phyloP scores from a whole-genome alignment of 1,140 invertebrate species.

The Coenobita brevimanus region DNA sequence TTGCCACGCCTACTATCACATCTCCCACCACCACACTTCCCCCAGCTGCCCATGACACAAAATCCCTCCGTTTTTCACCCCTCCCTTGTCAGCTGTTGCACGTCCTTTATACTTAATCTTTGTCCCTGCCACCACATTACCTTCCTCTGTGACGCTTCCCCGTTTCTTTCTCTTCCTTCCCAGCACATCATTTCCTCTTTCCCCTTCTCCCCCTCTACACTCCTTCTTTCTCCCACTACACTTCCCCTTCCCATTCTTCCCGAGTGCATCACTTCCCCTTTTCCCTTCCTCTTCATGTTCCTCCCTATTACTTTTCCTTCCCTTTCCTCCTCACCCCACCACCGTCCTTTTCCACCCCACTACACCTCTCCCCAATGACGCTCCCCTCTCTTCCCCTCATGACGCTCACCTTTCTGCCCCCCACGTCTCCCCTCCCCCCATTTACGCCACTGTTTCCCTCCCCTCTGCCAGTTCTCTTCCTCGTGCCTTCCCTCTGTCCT shows the following conservation, averaged over 20 bases:
- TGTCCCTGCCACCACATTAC: background rate
- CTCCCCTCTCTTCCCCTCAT: background rate
- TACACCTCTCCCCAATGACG: background rate
- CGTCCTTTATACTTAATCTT: background rate
- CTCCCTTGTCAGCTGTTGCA: too few species aligned
- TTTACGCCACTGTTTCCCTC: background rate
- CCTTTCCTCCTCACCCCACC: background rate
- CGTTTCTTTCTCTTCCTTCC: background rate
- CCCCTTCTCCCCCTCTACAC: background rate
- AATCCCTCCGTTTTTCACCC: too few species aligned
- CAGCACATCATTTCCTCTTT: background rate
- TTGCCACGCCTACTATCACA: too few species aligned
- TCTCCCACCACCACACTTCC: too few species aligned
- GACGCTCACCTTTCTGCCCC: background rate
- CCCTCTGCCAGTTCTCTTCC: background rate
- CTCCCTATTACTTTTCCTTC: background rate
- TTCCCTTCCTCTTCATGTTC: too few species aligned
- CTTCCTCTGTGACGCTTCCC: background rate
- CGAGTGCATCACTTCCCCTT: too few species aligned
- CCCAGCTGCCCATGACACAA: too few species aligned
- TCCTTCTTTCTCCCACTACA: background rate
- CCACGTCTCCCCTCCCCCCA: background rate
- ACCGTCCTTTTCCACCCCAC: background rate
- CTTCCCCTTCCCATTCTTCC: too few species aligned
- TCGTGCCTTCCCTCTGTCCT: background rate